Evolutionary conservation across 2,113 vertebrate genomes (phyloP), one percentile per base, ranked within the genome.

Genomic region (Cheilinus undulatus): DNA sequence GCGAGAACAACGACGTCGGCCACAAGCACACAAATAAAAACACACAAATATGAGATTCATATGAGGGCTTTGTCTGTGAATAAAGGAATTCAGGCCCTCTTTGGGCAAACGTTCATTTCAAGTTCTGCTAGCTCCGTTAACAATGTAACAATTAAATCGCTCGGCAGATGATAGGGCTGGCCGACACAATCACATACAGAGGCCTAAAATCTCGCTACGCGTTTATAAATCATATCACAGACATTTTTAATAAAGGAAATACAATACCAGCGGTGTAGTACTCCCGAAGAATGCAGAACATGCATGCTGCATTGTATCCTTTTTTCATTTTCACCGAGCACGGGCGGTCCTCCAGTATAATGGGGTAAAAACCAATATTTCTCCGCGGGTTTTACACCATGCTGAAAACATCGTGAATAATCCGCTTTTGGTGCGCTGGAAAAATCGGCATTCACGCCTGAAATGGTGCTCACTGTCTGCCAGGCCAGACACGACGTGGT

Each of bases 121-220:
- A 92, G 86, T 92, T 90, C 38, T 83, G 84, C 84, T 87, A 69
- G 88, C 86, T 89, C 84, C 70, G 71, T 69, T 88, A 86, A 90
- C 91, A 89, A 92, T 91, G 88, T 86, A 91, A 88, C 89, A 91
- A 91, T 88, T 83, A 87, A 91, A 87, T 82, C 84, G 88, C 81
- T 88, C 85, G 76, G 84, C 65, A 79, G 87, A 90, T 88, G 87
- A 89, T 74, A 79, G 78, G 86, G 83, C 78, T 91, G 86, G 65
- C 54, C 85, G 84, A 90, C 73, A 89, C 86, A 89, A 89, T 85
- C 89, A 86, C 53, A 70, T 86, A 80, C 76, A 61, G 83, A 89
- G 91, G 91, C 91, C 91, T 90, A 26, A 82, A 76, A 77, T 80
- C 77, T 73, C 70, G 53, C 58, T 70, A 59, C 75, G 74, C 85